A percentile compares a stretch with the other conserved stretches of the same genome.
phyloP scores from a whole-genome alignment of 2,888 invertebrate species.

The Tribolium freemani region DNA sequence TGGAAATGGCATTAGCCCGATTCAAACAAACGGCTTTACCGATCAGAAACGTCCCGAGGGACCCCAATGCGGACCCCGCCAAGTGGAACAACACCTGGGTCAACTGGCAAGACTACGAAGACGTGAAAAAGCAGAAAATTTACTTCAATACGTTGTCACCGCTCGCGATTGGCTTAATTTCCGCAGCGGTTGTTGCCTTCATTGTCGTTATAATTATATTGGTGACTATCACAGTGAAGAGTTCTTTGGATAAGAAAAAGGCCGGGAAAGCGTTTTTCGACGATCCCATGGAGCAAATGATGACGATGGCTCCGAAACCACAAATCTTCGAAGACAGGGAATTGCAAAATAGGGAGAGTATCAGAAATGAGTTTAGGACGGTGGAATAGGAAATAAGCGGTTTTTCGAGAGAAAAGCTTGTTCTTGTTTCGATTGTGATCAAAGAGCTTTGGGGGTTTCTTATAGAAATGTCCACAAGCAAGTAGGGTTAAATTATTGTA shows the following conservation, averaged over 20 bases:
- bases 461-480: slow-evolving; percentile 39
- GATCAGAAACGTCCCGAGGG: slow-evolving; percentile 67
- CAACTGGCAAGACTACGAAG: slow-evolving; percentile 73
- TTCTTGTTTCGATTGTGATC: background rate
- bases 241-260: slow-evolving; percentile 24
- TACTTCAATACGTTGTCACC: slow-evolving; percentile 56
- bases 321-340: slow-evolving; percentile 57
- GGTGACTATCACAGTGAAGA: slow-evolving; percentile 48
- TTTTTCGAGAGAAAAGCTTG: slow-evolving; percentile 11
- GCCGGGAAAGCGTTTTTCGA: slow-evolving; percentile 33
- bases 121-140: slow-evolving; percentile 58
- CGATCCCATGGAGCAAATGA: slow-evolving; percentile 48
- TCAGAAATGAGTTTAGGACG: slow-evolving; percentile 55
- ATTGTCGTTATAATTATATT: slow-evolving; percentile 57
- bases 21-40: slow-evolving; percentile 66
- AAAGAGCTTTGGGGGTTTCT: slow-evolving; percentile 41
- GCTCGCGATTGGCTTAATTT: slow-evolving; percentile 60
- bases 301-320: slow-evolving; percentile 48
- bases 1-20: slow-evolving; percentile 68
- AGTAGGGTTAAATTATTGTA: slow-evolving; percentile 20
- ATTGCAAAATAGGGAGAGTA: slow-evolving; percentile 50
- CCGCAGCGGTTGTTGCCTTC: slow-evolving; percentile 58
- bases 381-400: slow-evolving; percentile 45
- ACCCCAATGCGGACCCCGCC: slow-evolving; percentile 70
- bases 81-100: slow-evolving; percentile 73